phyloP scores from a whole-genome alignment of 2,888 invertebrate species.

The Rhorus exstirpatorius region DNA sequence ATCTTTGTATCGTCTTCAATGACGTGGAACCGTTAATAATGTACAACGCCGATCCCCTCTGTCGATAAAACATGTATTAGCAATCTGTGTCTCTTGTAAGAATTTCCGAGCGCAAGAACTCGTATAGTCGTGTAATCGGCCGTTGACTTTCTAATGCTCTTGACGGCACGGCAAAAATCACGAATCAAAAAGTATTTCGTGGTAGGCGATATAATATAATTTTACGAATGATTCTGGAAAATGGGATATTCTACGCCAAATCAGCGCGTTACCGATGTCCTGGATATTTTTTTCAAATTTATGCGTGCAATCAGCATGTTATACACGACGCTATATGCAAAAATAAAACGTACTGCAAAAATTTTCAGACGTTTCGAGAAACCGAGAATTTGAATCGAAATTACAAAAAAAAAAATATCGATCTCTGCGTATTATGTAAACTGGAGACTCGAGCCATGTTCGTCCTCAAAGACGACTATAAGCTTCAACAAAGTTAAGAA shows the following conservation, averaged over 20 bases:
- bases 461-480: too few species aligned
- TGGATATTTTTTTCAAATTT: too few species aligned
- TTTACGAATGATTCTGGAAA: background rate
- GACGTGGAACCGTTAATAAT: background rate
- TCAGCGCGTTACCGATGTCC: background rate
- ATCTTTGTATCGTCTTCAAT: background rate
- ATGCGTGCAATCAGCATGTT: too few species aligned
- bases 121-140: conserved; percentile 51
- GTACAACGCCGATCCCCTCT: background rate
- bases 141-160: conserved; percentile 73
- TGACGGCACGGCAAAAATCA: conserved; percentile 36
- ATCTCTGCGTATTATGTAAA: too few species aligned
- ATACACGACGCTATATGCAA: too few species aligned
- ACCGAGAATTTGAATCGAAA: too few species aligned
- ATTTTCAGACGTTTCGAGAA: too few species aligned
- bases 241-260: background rate
- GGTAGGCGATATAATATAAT: background rate
- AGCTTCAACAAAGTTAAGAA: too few species aligned
- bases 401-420: too few species aligned
- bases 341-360: too few species aligned
- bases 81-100: conserved; percentile 14
- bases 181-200: background rate
- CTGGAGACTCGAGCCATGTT: too few species aligned
- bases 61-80: conserved; percentile 8
- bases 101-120: conserved; percentile 35